Percentiles rank a stretch among this genome's conserved stretches.
phyloP scores from a whole-genome alignment of 2,113 vertebrate genomes.

The Pungitius pungitius region DNA sequence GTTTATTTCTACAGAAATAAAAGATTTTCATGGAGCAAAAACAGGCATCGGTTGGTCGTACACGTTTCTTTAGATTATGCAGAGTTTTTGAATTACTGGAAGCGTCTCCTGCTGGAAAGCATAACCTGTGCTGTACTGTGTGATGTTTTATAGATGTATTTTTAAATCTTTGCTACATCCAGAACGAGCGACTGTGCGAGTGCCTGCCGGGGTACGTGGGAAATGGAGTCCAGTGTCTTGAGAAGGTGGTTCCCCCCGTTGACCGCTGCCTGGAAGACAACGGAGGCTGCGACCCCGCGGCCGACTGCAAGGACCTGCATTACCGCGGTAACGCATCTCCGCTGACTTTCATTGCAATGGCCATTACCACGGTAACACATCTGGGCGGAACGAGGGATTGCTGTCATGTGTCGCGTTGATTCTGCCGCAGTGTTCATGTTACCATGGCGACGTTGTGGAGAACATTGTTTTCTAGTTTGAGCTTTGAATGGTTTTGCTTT shows the following conservation, averaged over 20 bases:
- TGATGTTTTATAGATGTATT: background rate
- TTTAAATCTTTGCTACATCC: slow-evolving; percentile 9
- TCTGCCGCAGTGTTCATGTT: slow-evolving; percentile 16
- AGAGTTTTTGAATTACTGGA: background rate
- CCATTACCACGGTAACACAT: slow-evolving; percentile 11
- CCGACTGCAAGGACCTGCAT: slow-evolving; percentile 89
- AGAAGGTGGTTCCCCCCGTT: slow-evolving; percentile 80
- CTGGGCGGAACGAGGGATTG: background rate
- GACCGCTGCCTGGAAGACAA: slow-evolving; percentile 89
- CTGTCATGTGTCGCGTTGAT: background rate
- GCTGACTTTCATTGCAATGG: background rate
- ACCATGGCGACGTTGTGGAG: background rate
- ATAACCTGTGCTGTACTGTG: too few relatives aligned
- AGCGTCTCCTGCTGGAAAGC: background rate
- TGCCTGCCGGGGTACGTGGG: slow-evolving; percentile 89
- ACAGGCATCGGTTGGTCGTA: too few relatives aligned
- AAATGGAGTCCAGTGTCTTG: slow-evolving; percentile 90
- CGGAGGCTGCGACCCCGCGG: slow-evolving; percentile 85
- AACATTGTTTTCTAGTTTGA: background rate
- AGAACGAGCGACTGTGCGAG: slow-evolving; percentile 88
- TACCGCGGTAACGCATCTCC: slow-evolving; percentile 83
- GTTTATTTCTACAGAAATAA: too few relatives aligned
- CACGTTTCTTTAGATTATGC: too few relatives aligned
- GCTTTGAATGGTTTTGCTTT: background rate
- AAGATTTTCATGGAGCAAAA: too few relatives aligned